Evolutionary conservation across 2,888 invertebrate genomes (phyloP).

Genomic region (Piscicola geometra): DNA sequence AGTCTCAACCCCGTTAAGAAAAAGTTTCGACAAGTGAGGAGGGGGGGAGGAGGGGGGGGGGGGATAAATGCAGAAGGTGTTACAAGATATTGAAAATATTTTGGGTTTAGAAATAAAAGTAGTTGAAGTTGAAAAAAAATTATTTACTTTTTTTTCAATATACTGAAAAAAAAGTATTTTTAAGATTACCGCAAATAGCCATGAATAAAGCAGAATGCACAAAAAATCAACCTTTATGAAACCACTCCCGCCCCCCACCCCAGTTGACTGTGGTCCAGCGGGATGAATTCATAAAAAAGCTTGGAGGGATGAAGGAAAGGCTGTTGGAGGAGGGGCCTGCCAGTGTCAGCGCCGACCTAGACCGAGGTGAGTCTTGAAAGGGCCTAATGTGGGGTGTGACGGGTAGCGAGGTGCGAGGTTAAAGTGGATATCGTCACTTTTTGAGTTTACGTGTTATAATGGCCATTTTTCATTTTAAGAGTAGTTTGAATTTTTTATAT

Average conservation of each 20-base stretch:
- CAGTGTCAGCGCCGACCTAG: slow-evolving; percentile 72
- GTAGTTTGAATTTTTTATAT: no score
- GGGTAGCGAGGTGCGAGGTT: slow-evolving; percentile 9
- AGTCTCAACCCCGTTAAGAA: slow-evolving; percentile 68
- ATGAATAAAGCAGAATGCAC: not conserved
- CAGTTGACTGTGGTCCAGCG: slow-evolving; percentile 72
- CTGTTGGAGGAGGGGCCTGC: slow-evolving; percentile 76
- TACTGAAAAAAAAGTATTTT: not conserved
- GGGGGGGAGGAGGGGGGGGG: no score
- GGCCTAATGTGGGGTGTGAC: not conserved
- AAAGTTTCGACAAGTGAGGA: slow-evolving; percentile 73
- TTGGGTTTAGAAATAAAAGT: no score
- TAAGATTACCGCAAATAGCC: not conserved
- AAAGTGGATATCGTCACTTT: no score
- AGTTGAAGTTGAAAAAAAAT: no score
- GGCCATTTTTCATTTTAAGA: not conserved
- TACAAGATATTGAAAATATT: no score
- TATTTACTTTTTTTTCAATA: not conserved
- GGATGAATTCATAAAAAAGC: slow-evolving; percentile 62
- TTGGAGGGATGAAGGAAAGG: slow-evolving; percentile 67
- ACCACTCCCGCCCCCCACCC: not conserved
- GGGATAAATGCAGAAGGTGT: no score
- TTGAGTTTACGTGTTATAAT: no score
- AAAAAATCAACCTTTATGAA: not conserved
- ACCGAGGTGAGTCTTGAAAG: slow-evolving; percentile 58